Evolutionary conservation across 1,140 invertebrate genomes (phyloP), one percentile per base, ranked within the genome.

Genomic region (Aphaenogaster rudis): DNA sequence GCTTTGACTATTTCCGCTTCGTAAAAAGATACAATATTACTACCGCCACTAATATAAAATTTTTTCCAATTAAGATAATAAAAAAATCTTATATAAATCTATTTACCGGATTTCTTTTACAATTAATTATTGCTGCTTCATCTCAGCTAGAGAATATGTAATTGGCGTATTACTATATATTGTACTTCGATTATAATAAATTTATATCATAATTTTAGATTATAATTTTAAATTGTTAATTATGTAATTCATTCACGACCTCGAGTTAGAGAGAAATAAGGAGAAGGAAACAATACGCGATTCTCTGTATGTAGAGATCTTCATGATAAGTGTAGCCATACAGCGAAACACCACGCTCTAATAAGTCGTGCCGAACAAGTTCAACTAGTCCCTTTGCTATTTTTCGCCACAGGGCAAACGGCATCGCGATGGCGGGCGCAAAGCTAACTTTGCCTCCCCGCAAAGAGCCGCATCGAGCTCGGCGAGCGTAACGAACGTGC

Each of bases 401-500:
- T 84, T 84, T 84, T 84, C 69, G 39, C 52, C 42, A 50, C 59
- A 28, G 42, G 54, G 33, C 54, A 50, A n/a, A 36, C 9, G 54
- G 69, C 54, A 57, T 76, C 52, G 28, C 80, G 67, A 76, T 6
- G 28, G 9, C 42, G 54, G 42, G 42, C 33, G 5, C 54, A 84
- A 84, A 84, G 69, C 48, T 61, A 76, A 63, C 61, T 74, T n/a
- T 61, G 0, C 17, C 17, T 17, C 54, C 52, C 13, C n/a, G 21
- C 67, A 33, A 84, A 84, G 28, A 28, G 54, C 80, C 50, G 42
- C 80, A 39, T 39, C 54, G 54, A 36, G 33, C 15, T 50, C 54
- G n/a, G 13, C 42, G 17, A 61, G 54, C 54, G 80, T 84, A 61
- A 82, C 80, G 54, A 84, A 76, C 54, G 79, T 57, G 79, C 79